These are phyloP conservation scores for Eptesicus fuscus DNA, from an alignment of 2,113 vertebrate species.

Conservation along the genomic window DNA sequence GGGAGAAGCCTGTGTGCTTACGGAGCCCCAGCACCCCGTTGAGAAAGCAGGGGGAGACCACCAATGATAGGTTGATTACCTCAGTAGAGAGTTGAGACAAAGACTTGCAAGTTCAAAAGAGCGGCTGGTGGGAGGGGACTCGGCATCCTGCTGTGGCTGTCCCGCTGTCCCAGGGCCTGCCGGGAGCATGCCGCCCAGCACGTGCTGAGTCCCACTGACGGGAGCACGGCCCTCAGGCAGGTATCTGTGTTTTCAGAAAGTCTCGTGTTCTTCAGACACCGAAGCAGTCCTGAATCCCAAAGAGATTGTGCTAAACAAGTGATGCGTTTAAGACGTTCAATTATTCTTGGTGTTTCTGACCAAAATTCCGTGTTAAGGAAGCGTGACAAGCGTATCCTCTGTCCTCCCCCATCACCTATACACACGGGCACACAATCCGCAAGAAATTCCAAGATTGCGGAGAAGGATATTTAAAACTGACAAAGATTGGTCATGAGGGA, in stretches of 20 bases:
- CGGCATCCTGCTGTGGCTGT: not conserved
- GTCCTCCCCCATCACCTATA: no score
- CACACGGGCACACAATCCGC: not conserved
- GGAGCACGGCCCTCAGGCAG: not conserved
- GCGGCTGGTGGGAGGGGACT: not conserved
- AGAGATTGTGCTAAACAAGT: not conserved
- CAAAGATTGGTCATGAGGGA: not conserved
- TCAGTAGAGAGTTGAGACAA: not conserved
- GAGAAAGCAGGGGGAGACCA: not conserved
- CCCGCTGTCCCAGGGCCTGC: not conserved
- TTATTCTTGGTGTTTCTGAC: not conserved
- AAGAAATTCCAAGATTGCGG: not conserved
- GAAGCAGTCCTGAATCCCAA: not conserved
- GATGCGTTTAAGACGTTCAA: not conserved
- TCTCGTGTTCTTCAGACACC: not conserved
- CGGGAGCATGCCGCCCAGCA: not conserved
- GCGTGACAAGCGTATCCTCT: not conserved
- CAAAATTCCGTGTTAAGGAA: not conserved
- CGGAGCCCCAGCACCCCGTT: not conserved
- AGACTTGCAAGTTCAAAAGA: not conserved
- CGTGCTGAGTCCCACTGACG: not conserved
- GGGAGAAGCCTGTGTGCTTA: not conserved
- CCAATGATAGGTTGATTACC: not conserved
- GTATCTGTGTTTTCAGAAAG: not conserved
- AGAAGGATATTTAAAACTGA: not conserved